Evolutionary conservation across 2,113 vertebrate genomes (phyloP), one percentile per base, ranked within the genome.

Genomic region (Grammomys surdaster): DNA sequence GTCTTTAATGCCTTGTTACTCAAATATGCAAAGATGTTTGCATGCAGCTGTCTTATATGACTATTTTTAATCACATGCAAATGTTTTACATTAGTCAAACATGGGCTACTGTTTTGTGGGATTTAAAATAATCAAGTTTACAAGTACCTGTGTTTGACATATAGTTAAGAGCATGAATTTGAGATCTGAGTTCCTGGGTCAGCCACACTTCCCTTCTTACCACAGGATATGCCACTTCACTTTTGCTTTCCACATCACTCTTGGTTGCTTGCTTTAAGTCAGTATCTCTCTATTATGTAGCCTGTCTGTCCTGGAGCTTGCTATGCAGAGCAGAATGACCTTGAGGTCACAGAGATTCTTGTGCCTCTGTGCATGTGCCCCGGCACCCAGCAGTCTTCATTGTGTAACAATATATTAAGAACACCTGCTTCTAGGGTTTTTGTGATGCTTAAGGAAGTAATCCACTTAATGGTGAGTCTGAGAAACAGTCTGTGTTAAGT

Each of bases 361-460:
- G 24, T 31, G 26, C n/a, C 24, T 84, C 56, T 60, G n/a, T 63
- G n/a, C 81, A 0, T 63, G 0, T 0, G 13, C 14, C 14, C 2
- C 40, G 4, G 8, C 9, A 85, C 14, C 24, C 56, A 46, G 81
- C 13, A 6, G 7, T 40, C n/a, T 65, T 65, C 4, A 17, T 17
- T 28, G 24, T 63, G 40, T 84, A 28, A 8, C 28, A 63, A 40
- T 7, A 46, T 90, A 65, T 65, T 77, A 89, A 73, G 26, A 84
- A 12, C 26, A 67, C 33, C 22, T 90, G 88, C 22, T 24, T 92
- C 54, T 24, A 93, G 7, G 28, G 28, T 84, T 93, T 7, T 77
- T 73, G 54, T 85, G 88, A 97, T 84, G 70, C 84, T 75, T 75
- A 91, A 96, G 63, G 33, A 91, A 87, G 40, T 69, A 58, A 96